Evolutionary conservation across 92 coral and sea anemone species (phyloP).

Genomic region (Parazoanthus swiftii): DNA sequence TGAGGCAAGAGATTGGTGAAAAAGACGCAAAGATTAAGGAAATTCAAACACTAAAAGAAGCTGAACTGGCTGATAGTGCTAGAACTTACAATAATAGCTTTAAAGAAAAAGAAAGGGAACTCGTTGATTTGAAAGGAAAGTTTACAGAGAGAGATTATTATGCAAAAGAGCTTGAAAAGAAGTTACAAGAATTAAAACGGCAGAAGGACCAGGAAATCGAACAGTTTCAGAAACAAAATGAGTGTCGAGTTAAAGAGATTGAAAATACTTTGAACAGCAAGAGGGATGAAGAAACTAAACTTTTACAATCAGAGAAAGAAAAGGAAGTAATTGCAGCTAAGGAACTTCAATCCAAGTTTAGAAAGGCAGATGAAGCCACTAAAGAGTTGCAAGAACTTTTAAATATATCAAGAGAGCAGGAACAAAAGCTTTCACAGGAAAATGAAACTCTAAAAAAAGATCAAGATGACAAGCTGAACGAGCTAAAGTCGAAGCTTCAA

Average conservation of each 20-base stretch:
- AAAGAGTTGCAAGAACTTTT: constrained; percentile 67
- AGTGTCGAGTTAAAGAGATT: constrained; percentile 53
- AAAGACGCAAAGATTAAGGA: constrained; percentile 61
- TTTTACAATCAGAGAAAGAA: constrained; percentile 75
- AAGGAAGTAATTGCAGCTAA: constrained; percentile 34
- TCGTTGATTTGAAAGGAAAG: constrained; percentile 81
- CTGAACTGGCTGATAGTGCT: constrained; percentile 58
- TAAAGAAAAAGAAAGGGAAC: constrained; percentile 81
- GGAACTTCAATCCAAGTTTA: constrained; percentile 54
- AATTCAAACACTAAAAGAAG: constrained; percentile 51
- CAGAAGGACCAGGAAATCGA: constrained; percentile 77
- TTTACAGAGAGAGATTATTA: constrained; percentile 86
- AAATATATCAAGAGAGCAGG: constrained; percentile 56
- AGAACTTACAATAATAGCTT: constrained; percentile 62
- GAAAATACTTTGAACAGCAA: constrained; percentile 57
- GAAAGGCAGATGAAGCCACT: constrained; percentile 60
- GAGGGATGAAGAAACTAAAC: constrained; percentile 74
- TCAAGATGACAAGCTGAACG: constrained; percentile 49
- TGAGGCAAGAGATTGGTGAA: constrained; percentile 59
- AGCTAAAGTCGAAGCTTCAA: constrained; percentile 62
- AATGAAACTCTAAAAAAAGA: constrained; percentile 50
- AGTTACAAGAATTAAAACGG: constrained; percentile 68
- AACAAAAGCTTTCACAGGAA: constrained; percentile 54
- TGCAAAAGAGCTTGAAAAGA: constrained; percentile 84
- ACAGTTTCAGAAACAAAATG: constrained; percentile 61